Conservation (phyloP, 2,888 invertebrate species). For the Keiferia lycopersicella region DNA sequence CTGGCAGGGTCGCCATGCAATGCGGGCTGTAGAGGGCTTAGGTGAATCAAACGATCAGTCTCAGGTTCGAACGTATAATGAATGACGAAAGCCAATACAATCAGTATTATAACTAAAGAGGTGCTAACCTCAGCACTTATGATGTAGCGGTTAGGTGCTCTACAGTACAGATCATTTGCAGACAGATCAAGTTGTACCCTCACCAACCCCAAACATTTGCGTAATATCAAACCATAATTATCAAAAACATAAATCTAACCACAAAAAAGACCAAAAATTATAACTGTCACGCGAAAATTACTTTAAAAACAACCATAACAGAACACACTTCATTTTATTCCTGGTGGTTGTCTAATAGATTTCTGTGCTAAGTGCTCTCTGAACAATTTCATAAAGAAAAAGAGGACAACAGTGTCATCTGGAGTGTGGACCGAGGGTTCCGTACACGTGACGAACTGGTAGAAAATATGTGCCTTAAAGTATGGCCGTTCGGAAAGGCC, state of each 20-base stretch:
- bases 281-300: conserved; percentile 26
- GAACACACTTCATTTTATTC: conserved; percentile 40
- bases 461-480: too few relatives aligned
- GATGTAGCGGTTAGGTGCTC: too few relatives aligned
- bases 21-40: too few relatives aligned
- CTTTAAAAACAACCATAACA: conserved; percentile 27
- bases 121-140: too few relatives aligned
- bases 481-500: too few relatives aligned
- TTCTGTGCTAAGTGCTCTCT: conserved; percentile 72
- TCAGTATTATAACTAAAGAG: too few relatives aligned
- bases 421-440: neutral
- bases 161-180: too few relatives aligned
- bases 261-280: conserved; percentile 23
- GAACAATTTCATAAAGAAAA: conserved; percentile 73
- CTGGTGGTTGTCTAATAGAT: conserved; percentile 55
- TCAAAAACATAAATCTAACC: conserved; percentile 23
- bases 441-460: neutral
- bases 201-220: conserved; percentile 19
- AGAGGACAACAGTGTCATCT: conserved; percentile 30
- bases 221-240: conserved; percentile 23
- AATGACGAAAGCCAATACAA: too few relatives aligned
- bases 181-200: too few relatives aligned
- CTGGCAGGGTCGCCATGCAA: too few relatives aligned
- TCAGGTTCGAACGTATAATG: too few relatives aligned
- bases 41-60: too few relatives aligned